Evolutionary conservation across 1,140 invertebrate species (phyloP).

Genomic region (Cepaea nemoralis): DNA sequence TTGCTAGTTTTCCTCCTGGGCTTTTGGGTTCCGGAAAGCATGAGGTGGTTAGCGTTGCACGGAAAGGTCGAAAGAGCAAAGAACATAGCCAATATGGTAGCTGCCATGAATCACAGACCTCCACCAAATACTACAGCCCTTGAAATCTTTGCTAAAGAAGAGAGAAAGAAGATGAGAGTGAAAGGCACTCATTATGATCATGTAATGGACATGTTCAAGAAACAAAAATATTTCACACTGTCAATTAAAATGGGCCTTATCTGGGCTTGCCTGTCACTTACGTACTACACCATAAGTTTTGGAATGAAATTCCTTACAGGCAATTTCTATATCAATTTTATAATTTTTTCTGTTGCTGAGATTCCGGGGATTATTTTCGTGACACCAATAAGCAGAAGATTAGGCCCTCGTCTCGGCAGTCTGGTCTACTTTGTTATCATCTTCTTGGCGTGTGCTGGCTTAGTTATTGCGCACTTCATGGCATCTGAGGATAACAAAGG

Average conservation of each 20-base stretch:
- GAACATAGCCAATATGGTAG: constrained; percentile 43
- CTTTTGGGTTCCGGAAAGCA: constrained; percentile 53
- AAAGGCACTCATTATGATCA: background rate
- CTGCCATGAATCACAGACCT: constrained; percentile 45
- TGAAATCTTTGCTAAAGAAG: constrained; percentile 24
- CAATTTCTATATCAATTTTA: constrained; percentile 46
- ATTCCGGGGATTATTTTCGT: constrained; percentile 34
- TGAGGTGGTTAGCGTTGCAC: constrained; percentile 53
- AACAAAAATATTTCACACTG: background rate
- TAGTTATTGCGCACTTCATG: background rate
- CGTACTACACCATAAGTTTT: constrained; percentile 44
- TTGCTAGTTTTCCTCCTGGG: constrained; percentile 7
- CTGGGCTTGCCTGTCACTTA: constrained; percentile 31
- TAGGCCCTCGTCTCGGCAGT: background rate
- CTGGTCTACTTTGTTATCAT: background rate
- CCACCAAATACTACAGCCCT: constrained; percentile 16
- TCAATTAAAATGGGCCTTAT: constrained; percentile 30
- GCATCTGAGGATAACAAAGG: background rate
- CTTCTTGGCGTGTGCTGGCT: background rate
- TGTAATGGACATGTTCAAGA: constrained; percentile 2
- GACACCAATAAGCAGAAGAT: background rate
- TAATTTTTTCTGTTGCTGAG: constrained; percentile 41
- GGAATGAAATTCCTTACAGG: constrained; percentile 46
- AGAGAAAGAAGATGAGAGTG: background rate
- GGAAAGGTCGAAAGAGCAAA: constrained; percentile 50